Evolutionary conservation across 2,888 invertebrate genomes (phyloP).

Genomic region (Iselma pallidipennis): DNA sequence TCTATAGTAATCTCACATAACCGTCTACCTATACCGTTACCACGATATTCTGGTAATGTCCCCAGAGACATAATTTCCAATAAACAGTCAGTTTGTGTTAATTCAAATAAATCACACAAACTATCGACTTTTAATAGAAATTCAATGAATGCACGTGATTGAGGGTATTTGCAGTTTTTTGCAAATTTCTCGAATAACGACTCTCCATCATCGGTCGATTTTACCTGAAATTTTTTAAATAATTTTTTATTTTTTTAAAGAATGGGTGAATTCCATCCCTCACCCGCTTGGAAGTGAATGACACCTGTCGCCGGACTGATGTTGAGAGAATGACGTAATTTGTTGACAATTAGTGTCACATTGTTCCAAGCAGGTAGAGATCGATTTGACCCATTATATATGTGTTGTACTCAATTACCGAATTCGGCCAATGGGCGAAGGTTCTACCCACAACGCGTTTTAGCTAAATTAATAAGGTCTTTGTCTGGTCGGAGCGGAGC

Average conservation of each 20-base stretch:
- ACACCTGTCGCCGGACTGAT: not conserved
- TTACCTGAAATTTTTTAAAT: slow-evolving; percentile 4
- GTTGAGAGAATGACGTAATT: not conserved
- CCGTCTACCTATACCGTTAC: slow-evolving; percentile 59
- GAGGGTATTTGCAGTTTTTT: slow-evolving; percentile 61
- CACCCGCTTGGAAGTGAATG: not conserved
- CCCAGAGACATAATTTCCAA: slow-evolving; percentile 72
- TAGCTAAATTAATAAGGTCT: no score
- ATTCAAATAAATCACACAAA: slow-evolving; percentile 64
- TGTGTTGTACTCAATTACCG: no score
- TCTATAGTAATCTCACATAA: slow-evolving; percentile 62
- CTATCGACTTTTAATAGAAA: slow-evolving; percentile 69
- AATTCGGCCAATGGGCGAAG: no score
- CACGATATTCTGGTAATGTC: slow-evolving; percentile 60
- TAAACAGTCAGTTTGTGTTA: slow-evolving; percentile 64
- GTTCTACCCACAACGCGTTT: no score
- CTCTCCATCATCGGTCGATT: slow-evolving; percentile 45
- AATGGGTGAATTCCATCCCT: not conserved
- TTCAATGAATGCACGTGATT: slow-evolving; percentile 63
- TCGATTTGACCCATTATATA: no score
- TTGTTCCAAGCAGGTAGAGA: no score
- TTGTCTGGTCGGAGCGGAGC: no score
- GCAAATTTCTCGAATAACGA: slow-evolving; percentile 63
- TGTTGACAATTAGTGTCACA: no score
- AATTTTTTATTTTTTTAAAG: not conserved